These are phyloP conservation scores for Pan troglodytes DNA, from an alignment of 2,113 vertebrate species.

Conservation along the genomic window NHGRI_mPanTro3-v2.1_pri NC_072412.2:43218501-43219000, in stretches of 20 bases:
- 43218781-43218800: neutral
- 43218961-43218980: neutral
- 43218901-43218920: neutral
- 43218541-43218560: too few relatives aligned
- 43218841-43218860: neutral
- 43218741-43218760: neutral
- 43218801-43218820: neutral
- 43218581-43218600: neutral
- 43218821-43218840: neutral
- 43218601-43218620: neutral
- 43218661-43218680: neutral
- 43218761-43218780: neutral
- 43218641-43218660: neutral
- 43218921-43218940: neutral
- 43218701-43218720: neutral
- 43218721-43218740: conserved; percentile 25
- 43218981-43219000: neutral
- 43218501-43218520: too few relatives aligned
- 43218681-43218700: neutral
- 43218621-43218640: neutral
- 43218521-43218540: too few relatives aligned
- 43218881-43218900: neutral
- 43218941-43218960: neutral
- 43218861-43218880: neutral
- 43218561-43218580: neutral